Evolutionary conservation across 2,113 vertebrate species (phyloP), one percentile per base, ranked within the genome.

Genomic region (Oreamnos americanus): DNA sequence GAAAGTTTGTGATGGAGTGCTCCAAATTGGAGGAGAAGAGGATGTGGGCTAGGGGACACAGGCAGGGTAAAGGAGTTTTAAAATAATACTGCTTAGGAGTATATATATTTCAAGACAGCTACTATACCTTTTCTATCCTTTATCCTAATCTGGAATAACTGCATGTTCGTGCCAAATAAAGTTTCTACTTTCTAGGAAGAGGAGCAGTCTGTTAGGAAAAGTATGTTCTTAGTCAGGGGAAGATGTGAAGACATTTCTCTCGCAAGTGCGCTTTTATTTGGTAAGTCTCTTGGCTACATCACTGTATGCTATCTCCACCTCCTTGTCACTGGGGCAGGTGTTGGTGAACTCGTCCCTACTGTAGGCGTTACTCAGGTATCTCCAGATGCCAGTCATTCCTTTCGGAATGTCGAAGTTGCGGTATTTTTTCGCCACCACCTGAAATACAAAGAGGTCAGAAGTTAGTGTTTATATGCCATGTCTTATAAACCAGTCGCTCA

Each of bases 351-450:
- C 99, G 55, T 99, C 99, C 5, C 99, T 99, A 5, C 99, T 99
- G 49, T 99, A 99, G 6, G 99, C 99, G 28, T 99, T 99, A 4
- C 99, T 99, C 98, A 99, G 99, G 99, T 99, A 99, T 98, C 99
- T 99, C 99, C 99, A 99, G 98, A 99, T 99, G 97, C 99, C 99
- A 0, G 98, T 99, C 99, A 99, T 99, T 88, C 99, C 99, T 98
- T 99, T 99, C 60, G 99, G 99, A 81, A 99, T 99, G 97, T 99
- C 99, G 0, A 99, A 99, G 98, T 99, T 99, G 94, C 99, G 98
- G 97, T 99, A 99, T 94, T 99, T 99, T 98, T 99, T 99, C 97
- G 99, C 99, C 98, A 99, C 99, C 98, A 99, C 99, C 99, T 99
- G 97, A n/a, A 98, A 98, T 0, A 64, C 36, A 97, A 76, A 93